Conservation (phyloP, 92 coral and sea anemone species). For the Hydrozoanthus gracilis region DNA sequence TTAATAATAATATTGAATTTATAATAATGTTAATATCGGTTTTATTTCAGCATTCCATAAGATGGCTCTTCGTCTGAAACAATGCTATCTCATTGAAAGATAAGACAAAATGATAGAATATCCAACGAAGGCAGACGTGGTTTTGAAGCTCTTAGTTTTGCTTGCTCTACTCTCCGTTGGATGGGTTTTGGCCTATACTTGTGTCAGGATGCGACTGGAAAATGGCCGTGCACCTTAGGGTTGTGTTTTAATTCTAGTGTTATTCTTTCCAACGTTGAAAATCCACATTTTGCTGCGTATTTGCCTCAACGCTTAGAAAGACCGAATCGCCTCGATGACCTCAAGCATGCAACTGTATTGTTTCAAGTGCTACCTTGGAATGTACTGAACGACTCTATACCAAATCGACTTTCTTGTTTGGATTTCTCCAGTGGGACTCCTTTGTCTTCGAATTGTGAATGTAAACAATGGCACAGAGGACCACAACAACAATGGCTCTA, state of each 20-base stretch:
- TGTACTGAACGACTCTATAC: constrained; percentile 1
- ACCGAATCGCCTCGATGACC: constrained; percentile 1
- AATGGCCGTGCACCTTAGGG: neutral
- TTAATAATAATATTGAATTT: no score
- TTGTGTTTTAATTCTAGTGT: neutral
- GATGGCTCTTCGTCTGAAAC: no score
- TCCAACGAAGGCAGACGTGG: no score
- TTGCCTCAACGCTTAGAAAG: neutral
- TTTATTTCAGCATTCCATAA: no score
- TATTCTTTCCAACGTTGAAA: neutral
- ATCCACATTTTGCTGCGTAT: neutral
- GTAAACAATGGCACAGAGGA: constrained; percentile 1
- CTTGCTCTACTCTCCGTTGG: no score
- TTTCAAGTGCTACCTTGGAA: constrained; percentile 11
- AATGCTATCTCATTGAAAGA: no score
- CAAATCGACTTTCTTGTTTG: neutral
- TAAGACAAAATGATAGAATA: no score
- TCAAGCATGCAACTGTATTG: neutral
- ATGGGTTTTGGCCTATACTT: no score
- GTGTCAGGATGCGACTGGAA: neutral
- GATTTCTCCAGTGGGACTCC: constrained; percentile 12
- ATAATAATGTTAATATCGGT: no score
- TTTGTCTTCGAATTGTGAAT: constrained; percentile 1
- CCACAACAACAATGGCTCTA: neutral
- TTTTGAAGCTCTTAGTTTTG: no score